Evolutionary conservation across 2,888 invertebrate species (phyloP).

Genomic region (Flexamia atlantica): DNA sequence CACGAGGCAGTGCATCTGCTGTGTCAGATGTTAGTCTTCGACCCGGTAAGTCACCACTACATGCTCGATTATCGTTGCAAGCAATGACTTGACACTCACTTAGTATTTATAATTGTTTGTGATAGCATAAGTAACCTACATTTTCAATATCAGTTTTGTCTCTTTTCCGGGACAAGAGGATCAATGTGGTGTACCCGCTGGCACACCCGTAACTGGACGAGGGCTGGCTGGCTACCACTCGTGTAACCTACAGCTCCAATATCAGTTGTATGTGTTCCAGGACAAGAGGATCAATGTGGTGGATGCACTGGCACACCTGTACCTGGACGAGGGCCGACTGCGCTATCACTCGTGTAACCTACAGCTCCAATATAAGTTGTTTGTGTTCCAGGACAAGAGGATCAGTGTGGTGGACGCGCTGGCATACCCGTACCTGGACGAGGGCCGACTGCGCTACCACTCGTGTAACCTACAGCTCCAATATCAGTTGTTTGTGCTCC

Average conservation of each 20-base stretch:
- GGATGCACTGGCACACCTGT: slow-evolving; percentile 97
- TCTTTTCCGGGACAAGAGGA: slow-evolving; percentile 97
- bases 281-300: slow-evolving; percentile 96
- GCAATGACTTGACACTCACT: too few species aligned
- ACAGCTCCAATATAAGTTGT: too few species aligned
- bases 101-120: too few species aligned
- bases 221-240: slow-evolving; percentile 99
- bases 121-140: too few species aligned
- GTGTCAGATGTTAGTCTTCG: slow-evolving; percentile 98
- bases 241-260: too few species aligned
- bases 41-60: slow-evolving; percentile 85
- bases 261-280: slow-evolving; percentile 76
- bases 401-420: slow-evolving; percentile 97
- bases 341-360: slow-evolving; percentile 99
- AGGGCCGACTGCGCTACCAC: slow-evolving; percentile 98
- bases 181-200: slow-evolving; percentile 95
- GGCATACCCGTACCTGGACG: slow-evolving; percentile 98
- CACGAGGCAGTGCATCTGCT: slow-evolving; percentile 99
- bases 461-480: too few species aligned
- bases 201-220: slow-evolving; percentile 99
- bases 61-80: too few species aligned
- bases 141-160: too few species aligned
- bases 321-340: slow-evolving; percentile 97
- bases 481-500: too few species aligned
- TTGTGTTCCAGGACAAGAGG: slow-evolving; percentile 86